These are phyloP conservation scores for Ectropis grisescens DNA, from an alignment of 1,140 invertebrate species.

Conservation along the genomic window DNA sequence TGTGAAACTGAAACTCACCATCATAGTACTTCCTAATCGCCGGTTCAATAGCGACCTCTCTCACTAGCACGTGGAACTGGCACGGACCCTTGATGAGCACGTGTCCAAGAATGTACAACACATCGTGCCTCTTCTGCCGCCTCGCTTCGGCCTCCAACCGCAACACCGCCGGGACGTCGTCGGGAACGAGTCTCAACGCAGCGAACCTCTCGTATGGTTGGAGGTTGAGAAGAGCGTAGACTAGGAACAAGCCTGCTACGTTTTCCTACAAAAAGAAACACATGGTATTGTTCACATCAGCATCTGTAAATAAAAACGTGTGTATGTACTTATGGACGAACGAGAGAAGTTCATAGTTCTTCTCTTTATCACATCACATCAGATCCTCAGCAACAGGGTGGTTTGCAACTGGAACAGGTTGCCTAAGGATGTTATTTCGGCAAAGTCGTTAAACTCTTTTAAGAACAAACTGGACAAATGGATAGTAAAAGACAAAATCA, in stretches of 20 bases:
- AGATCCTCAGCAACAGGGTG: no score
- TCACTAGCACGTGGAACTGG: constrained; percentile 26
- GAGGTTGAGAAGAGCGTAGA: constrained; percentile 33
- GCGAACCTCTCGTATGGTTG: constrained; percentile 40
- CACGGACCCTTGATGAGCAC: constrained; percentile 27
- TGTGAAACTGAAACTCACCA: no score
- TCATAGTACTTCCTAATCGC: constrained; percentile 37
- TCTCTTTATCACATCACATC: no score
- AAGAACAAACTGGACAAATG: no score
- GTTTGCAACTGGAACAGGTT: no score
- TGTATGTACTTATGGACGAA: no score
- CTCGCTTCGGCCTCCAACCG: constrained; percentile 30
- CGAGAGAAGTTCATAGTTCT: no score
- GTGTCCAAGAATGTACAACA: constrained; percentile 36
- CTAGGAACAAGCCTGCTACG: constrained; percentile 36
- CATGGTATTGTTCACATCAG: no score
- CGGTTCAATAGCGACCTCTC: constrained; percentile 42
- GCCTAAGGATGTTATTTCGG: no score
- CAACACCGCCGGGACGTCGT: constrained; percentile 28
- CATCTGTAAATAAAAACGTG: no score
- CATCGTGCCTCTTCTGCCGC: constrained; percentile 26
- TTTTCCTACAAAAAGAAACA: constrained; percentile 32
- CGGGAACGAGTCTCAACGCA: constrained; percentile 23
- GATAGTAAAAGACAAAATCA: no score
- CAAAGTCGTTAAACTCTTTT: no score